Evolutionary conservation across 2,888 invertebrate genomes (phyloP).

Genomic region (Nomada ruficornis): DNA sequence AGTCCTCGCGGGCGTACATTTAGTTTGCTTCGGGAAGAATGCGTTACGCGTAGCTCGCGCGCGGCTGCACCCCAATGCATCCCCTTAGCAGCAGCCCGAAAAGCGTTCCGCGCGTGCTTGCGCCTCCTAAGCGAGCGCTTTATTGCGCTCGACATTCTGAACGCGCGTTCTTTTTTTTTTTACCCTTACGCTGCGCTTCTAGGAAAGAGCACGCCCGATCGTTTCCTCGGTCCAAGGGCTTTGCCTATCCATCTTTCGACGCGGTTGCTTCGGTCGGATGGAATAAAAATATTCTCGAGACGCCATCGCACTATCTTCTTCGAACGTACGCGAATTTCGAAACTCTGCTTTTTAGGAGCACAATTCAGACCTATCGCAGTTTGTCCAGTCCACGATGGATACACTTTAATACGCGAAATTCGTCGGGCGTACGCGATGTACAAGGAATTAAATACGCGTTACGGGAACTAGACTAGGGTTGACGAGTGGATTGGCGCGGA

Average conservation of each 20-base stretch:
- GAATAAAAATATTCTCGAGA: conserved; percentile 44
- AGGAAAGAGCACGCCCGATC: conserved; percentile 1
- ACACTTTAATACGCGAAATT: not conserved
- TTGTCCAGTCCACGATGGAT: not conserved
- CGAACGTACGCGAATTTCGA: not conserved
- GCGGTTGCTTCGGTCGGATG: conserved; percentile 41
- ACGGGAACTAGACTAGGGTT: conserved; percentile 17
- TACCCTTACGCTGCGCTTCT: not conserved
- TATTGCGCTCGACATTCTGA: conserved; percentile 59
- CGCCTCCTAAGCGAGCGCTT: conserved; percentile 42
- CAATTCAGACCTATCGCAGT: not conserved
- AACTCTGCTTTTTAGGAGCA: not conserved
- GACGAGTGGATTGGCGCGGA: conserved; percentile 6
- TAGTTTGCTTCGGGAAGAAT: conserved; percentile 29
- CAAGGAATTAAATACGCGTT: conserved; percentile 65
- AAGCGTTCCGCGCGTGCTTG: conserved; percentile 66
- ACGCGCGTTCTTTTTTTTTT: conserved; percentile 27
- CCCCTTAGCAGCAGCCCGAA: conserved; percentile 41
- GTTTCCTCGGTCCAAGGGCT: conserved; percentile 51
- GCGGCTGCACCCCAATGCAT: conserved; percentile 27
- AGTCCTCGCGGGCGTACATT: conserved; percentile 8
- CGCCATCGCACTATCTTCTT: not conserved
- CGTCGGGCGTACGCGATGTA: conserved; percentile 14
- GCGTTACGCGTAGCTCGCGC: conserved; percentile 25
- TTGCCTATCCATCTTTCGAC: conserved; percentile 37